Percentiles rank a stretch among this genome's conserved stretches.
Evolutionary conservation across 1,140 invertebrate genomes (phyloP).

Genomic region (Bombus superbus): DNA sequence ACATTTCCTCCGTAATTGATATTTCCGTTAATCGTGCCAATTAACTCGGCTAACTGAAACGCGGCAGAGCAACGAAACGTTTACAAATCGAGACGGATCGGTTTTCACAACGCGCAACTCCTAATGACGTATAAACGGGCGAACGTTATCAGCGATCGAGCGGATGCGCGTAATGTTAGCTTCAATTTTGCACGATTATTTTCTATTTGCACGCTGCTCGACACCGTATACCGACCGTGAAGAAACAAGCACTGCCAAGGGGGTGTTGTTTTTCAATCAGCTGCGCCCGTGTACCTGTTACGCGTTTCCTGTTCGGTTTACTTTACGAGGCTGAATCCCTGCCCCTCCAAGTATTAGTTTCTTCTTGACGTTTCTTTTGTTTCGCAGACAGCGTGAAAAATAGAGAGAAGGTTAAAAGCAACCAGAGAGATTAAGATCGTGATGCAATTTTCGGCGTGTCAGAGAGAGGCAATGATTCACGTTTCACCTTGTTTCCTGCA

Average conservation of each 20-base stretch:
- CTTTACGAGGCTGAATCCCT: neutral
- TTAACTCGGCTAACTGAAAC: neutral
- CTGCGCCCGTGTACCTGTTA: constrained; percentile 45
- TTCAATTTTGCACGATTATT: neutral
- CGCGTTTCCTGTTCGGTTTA: neutral
- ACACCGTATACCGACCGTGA: neutral
- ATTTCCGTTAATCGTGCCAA: neutral
- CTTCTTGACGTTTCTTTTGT: constrained; percentile 25
- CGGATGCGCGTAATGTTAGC: neutral
- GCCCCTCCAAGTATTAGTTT: neutral
- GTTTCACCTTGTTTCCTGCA: constrained; percentile 1
- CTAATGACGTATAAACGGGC: neutral
- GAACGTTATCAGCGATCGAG: neutral
- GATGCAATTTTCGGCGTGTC: constrained; percentile 1
- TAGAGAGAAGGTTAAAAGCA: neutral
- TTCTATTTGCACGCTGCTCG: neutral
- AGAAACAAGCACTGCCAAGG: neutral
- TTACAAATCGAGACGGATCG: too few relatives aligned
- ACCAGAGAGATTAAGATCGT: neutral
- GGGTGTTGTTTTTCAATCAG: constrained; percentile 57
- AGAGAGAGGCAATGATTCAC: constrained; percentile 10
- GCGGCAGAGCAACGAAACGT: too few relatives aligned
- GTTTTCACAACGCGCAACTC: neutral
- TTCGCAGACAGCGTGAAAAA: too few relatives aligned
- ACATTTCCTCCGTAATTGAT: neutral